Conservation (phyloP, 2,888 invertebrate genomes). For the Gastracanthus pulcherrimus region DNA sequence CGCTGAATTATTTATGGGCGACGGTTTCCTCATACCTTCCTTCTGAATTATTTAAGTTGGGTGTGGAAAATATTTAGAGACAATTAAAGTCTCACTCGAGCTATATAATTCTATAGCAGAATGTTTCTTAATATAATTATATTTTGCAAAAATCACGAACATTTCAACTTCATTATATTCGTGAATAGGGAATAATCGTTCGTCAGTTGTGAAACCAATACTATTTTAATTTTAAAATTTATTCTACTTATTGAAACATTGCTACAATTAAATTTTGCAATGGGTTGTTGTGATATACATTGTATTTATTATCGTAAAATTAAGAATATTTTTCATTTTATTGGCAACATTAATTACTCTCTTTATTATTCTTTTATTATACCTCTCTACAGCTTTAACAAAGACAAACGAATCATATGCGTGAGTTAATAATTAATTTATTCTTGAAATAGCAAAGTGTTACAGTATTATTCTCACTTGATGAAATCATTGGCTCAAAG, state of each 20-base stretch:
- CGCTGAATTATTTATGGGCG: constrained; percentile 44
- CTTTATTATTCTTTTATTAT: neutral
- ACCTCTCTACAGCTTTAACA: neutral
- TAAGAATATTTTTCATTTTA: neutral
- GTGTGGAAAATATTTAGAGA: constrained; percentile 31
- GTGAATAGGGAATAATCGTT: neutral
- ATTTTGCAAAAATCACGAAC: constrained; percentile 11
- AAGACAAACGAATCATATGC: neutral
- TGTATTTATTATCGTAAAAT: neutral
- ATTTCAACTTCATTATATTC: neutral
- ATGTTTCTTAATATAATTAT: constrained; percentile 12
- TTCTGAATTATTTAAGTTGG: constrained; percentile 46
- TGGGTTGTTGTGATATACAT: neutral
- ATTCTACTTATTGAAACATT: neutral
- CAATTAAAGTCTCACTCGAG: constrained; percentile 28
- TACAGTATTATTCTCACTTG: no score
- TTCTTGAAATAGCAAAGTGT: neutral
- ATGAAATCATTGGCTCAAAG: no score
- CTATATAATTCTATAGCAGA: neutral
- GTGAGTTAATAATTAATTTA: neutral
- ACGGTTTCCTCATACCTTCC: constrained; percentile 34
- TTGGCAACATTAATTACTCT: neutral
- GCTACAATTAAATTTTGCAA: constrained; percentile 10
- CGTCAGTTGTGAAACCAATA: neutral
- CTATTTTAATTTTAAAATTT: neutral